Evolutionary conservation across 2,888 invertebrate genomes (phyloP), one percentile per base, ranked within the genome.

Genomic region (Lasioglossum marginatum): DNA sequence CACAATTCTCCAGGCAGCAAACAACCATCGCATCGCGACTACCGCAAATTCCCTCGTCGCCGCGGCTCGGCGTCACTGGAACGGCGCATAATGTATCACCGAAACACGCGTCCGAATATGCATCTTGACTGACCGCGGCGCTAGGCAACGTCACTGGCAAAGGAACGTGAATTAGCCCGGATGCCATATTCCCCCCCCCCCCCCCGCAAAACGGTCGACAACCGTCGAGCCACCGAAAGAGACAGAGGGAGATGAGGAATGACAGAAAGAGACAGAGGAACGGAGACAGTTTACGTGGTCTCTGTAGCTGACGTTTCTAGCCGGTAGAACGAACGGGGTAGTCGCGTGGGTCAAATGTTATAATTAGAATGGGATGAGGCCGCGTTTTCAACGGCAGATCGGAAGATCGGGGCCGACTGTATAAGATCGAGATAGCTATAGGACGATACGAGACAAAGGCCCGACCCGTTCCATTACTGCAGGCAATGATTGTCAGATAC

Each of bases 401-500:
- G 66, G 34, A 66, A 37, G 76, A 75, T 48, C 57, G 80, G 34
- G 76, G 66, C 12, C 40, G 23, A 52, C 34, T 27, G 52, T 31
- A 19, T 43, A 43, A 48, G 74, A 68, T 81, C 34, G 83, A 68
- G 83, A 72, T 76, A 74, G 84, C 75, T 71, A 43, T 75, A 66
- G 79, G 70, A 60, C 19, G 19, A 34, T 66, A 76, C 40, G 60
- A 52, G 72, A 80, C 78, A 78, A 83, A 85, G 81, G 83, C 66
- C 34, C 66, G 66, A 34, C 60, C 8, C 66, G 83, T 81, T 83
- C 87, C 83, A 89, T 87, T 88, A 88, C 85, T 72, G 48, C 77
- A 48, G n/a, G 79, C 80, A 85, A 88, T 81, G 88, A 88, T 89
- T 89, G 88, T 87, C 87, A 83, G 81, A 75, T 81, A 37, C 88